Conservation (phyloP, 2,797 vertebrate species). For the Tauraco hartlaubi region DNA sequence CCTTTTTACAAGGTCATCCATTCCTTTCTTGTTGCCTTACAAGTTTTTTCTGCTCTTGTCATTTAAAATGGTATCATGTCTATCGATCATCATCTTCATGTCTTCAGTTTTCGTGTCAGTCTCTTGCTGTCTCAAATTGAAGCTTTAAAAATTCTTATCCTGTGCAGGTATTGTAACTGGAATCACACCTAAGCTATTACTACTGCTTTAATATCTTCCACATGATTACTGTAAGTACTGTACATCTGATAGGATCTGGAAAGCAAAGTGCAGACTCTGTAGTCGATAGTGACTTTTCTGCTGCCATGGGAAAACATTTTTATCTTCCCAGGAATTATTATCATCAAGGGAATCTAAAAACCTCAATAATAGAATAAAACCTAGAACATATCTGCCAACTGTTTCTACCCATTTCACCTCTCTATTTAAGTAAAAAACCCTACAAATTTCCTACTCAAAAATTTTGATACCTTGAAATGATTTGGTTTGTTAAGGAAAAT, state of each 20-base stretch:
- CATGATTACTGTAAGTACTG: constrained; percentile 42
- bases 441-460: background rate
- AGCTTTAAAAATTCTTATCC: constrained; percentile 64
- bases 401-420: background rate
- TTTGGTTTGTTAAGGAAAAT: background rate
- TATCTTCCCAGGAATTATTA: background rate
- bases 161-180: constrained; percentile 34
- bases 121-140: constrained; percentile 43
- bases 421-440: background rate
- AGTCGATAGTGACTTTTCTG: background rate
- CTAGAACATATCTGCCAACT: background rate
- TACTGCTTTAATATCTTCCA: constrained; percentile 20
- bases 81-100: constrained; percentile 51
- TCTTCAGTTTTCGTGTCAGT: constrained; percentile 66
- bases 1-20: constrained; percentile 61
- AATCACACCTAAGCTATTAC: constrained; percentile 47
- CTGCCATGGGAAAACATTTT: background rate
- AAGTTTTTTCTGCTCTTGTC: constrained; percentile 43
- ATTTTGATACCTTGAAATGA: background rate
- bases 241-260: constrained; percentile 13
- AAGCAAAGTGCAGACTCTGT: background rate
- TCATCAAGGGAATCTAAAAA: background rate
- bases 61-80: constrained; percentile 55
- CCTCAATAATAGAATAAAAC: background rate
- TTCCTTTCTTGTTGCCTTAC: constrained; percentile 30